A percentile compares a stretch with the other conserved stretches of the same genome.
phyloP scores from a whole-genome alignment of 2,888 invertebrate genomes.

The Drosophila leonis region DNA sequence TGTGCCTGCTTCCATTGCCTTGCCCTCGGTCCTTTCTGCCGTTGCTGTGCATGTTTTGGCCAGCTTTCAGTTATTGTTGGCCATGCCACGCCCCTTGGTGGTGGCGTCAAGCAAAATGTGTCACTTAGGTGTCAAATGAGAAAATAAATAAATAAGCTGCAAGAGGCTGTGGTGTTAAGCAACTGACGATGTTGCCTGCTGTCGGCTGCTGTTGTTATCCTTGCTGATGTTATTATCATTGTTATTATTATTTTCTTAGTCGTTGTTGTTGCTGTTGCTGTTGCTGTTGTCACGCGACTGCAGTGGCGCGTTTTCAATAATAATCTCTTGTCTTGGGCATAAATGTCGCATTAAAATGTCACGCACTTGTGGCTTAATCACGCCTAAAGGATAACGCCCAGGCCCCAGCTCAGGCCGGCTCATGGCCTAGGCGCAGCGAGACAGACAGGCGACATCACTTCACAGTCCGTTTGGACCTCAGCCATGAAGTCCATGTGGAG shows the following conservation, averaged over 20 bases:
- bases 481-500: conserved; percentile 27
- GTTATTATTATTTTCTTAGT: conserved; percentile 31
- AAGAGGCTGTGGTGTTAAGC: conserved; percentile 44
- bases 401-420: conserved; percentile 6
- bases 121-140: conserved; percentile 69
- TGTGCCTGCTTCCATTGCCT: neutral
- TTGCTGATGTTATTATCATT: conserved; percentile 33
- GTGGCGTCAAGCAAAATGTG: conserved; percentile 53
- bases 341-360: conserved; percentile 81
- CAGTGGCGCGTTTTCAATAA: conserved; percentile 69
- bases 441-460: conserved; percentile 39
- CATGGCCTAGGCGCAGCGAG: conserved; percentile 3
- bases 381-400: conserved; percentile 69
- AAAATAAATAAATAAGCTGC: conserved; percentile 75
- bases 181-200: conserved; percentile 33
- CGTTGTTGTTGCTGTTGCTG: conserved; percentile 43
- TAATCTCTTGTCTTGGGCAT: conserved; percentile 81
- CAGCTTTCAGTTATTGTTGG: conserved; percentile 5
- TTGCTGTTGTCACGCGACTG: conserved; percentile 55
- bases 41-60: neutral
- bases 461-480: conserved; percentile 33
- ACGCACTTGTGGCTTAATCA: conserved; percentile 82
- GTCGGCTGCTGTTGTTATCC: conserved; percentile 46
- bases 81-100: neutral
- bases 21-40: neutral